These are phyloP conservation scores for Drusus annulatus DNA, from an alignment of 1,140 invertebrate genomes.

Conservation along the genomic window DNA sequence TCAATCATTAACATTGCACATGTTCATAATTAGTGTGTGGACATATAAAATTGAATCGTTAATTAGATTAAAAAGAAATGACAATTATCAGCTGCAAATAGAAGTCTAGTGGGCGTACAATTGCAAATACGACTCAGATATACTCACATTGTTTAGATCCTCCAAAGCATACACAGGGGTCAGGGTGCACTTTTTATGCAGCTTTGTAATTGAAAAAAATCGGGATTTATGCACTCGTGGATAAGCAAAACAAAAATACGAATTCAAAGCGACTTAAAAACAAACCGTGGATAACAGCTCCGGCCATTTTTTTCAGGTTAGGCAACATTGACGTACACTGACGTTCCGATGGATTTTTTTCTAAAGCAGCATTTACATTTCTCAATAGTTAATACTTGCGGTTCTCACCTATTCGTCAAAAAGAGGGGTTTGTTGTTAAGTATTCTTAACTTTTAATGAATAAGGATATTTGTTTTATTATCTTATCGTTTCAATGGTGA, in stretches of 20 bases:
- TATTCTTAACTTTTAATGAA: too few relatives aligned
- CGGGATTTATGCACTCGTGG: constrained; percentile 18
- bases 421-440: constrained; percentile 2
- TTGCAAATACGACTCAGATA: constrained; percentile 34
- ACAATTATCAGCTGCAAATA: constrained; percentile 53
- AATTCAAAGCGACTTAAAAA: constrained; percentile 44
- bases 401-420: not conserved
- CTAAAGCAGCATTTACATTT: not conserved
- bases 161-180: constrained; percentile 1
- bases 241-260: constrained; percentile 20
- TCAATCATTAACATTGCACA: constrained; percentile 7
- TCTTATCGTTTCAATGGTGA: too few relatives aligned
- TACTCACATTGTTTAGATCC: constrained; percentile 35
- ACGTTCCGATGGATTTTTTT: constrained; percentile 30
- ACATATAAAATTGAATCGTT: not conserved
- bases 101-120: constrained; percentile 49
- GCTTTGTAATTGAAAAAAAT: constrained; percentile 15
- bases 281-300: constrained; percentile 48
- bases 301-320: constrained; percentile 51
- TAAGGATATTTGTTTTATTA: too few relatives aligned
- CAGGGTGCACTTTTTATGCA: constrained; percentile 3
- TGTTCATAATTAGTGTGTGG: not conserved
- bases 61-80: constrained; percentile 41
- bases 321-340: constrained; percentile 32
- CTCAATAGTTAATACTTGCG: not conserved